phyloP scores from a whole-genome alignment of 2,888 invertebrate species.

The Drosophila stalkeri region DNA sequence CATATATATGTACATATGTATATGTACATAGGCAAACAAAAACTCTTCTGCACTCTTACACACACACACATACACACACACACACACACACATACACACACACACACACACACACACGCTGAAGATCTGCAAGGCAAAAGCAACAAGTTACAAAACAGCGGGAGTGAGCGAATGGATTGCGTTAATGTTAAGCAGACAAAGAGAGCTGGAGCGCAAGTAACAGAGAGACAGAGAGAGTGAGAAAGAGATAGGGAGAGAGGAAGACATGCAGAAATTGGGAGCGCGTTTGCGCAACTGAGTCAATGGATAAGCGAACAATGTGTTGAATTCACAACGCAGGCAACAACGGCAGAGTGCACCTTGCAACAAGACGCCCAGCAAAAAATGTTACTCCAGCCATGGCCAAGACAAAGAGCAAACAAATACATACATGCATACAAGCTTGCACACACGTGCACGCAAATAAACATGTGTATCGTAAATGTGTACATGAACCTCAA shows the following conservation, averaged over 20 bases:
- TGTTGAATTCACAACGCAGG: constrained; percentile 33
- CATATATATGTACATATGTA: no score
- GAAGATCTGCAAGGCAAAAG: constrained; percentile 44
- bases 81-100: constrained; percentile 1
- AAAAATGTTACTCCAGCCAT: constrained; percentile 37
- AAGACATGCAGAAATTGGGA: constrained; percentile 20
- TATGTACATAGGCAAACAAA: background rate
- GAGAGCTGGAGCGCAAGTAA: background rate
- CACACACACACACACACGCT: background rate
- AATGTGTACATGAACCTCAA: constrained; percentile 33
- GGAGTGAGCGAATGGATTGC: constrained; percentile 10
- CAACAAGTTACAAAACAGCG: constrained; percentile 60
- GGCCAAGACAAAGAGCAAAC: constrained; percentile 67
- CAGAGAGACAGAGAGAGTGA: constrained; percentile 10
- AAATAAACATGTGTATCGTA: background rate
- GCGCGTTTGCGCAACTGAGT: constrained; percentile 70
- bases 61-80: background rate
- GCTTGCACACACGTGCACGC: background rate
- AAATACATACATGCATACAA: background rate
- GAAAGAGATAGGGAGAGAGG: constrained; percentile 11
- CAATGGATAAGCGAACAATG: constrained; percentile 50
- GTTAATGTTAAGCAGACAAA: constrained; percentile 3
- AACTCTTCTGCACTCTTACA: constrained; percentile 4
- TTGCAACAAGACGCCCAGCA: constrained; percentile 46
- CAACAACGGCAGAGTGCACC: constrained; percentile 32